Conservation (phyloP, 2,113 vertebrate genomes). For the Myocastor coypus region DNA sequence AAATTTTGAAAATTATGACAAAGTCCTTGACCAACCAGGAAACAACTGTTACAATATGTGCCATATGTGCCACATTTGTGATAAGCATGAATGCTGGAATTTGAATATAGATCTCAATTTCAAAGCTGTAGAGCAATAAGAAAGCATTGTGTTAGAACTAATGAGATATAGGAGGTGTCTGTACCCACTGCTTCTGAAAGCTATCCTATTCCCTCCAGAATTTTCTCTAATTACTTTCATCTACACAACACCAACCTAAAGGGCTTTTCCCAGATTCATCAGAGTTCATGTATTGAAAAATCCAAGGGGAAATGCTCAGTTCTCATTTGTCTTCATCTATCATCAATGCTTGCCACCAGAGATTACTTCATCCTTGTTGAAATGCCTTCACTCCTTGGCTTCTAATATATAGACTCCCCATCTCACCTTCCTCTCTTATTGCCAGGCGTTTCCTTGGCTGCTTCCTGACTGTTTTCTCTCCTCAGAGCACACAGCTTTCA, state of each 20-base stretch:
- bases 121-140: constrained; percentile 3
- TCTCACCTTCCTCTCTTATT: not conserved
- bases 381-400: not conserved
- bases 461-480: not conserved
- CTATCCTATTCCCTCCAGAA: not conserved
- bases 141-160: not conserved
- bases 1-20: not conserved
- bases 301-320: not conserved
- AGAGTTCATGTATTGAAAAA: not conserved
- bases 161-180: not conserved
- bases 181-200: not conserved
- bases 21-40: not conserved
- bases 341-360: not conserved
- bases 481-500: not conserved
- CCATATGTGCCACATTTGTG: not conserved
- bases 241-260: not conserved
- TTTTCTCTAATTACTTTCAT: not conserved
- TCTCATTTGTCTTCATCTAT: not conserved
- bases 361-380: not conserved
- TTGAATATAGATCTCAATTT: not conserved
- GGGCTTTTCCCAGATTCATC: not conserved
- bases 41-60: not conserved
- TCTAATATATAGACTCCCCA: not conserved
- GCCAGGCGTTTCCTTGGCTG: not conserved
- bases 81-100: not conserved